phyloP scores from a whole-genome alignment of 2,797 vertebrate genomes.

The Siniperca undulata region DNA sequence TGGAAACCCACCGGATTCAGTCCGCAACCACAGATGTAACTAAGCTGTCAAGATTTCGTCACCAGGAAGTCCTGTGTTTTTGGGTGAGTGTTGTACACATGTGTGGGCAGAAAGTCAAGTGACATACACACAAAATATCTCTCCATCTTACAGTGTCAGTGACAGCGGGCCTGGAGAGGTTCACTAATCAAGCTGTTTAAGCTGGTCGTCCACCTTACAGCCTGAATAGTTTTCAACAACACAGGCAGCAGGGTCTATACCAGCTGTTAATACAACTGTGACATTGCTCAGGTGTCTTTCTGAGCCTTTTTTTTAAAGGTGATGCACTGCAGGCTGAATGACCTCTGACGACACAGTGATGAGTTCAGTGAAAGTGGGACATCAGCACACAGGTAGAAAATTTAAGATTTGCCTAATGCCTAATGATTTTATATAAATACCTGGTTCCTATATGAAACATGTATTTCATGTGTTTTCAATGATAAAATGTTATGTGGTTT shows the following conservation, averaged over 20 bases:
- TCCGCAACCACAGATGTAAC: conserved; percentile 72
- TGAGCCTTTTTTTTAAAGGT: conserved; percentile 12
- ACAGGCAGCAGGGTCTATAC: conserved; percentile 1
- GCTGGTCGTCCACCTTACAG: conserved; percentile 18
- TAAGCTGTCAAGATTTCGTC: conserved; percentile 71
- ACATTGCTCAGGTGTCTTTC: background rate
- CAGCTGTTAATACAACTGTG: conserved; percentile 29
- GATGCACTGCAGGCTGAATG: conserved; percentile 25
- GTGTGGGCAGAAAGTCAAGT: conserved; percentile 25
- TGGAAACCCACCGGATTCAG: conserved; percentile 57
- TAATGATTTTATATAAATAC: background rate
- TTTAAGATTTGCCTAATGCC: background rate
- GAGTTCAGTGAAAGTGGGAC: conserved; percentile 37
- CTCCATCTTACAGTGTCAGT: background rate
- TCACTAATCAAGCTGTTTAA: conserved; percentile 1
- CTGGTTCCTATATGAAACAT: background rate
- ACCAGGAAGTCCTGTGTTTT: conserved; percentile 70
- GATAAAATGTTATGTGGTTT: background rate
- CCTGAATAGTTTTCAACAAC: conserved; percentile 10
- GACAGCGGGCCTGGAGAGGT: conserved; percentile 35
- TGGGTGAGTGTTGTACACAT: conserved; percentile 71
- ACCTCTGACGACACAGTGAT: conserved; percentile 7
- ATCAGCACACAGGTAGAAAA: background rate
- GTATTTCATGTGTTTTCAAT: background rate
- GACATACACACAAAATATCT: background rate